These are phyloP conservation scores for Arrhamphus sclerolepis DNA, from an alignment of 2,797 vertebrate genomes.

Conservation along the genomic window DNA sequence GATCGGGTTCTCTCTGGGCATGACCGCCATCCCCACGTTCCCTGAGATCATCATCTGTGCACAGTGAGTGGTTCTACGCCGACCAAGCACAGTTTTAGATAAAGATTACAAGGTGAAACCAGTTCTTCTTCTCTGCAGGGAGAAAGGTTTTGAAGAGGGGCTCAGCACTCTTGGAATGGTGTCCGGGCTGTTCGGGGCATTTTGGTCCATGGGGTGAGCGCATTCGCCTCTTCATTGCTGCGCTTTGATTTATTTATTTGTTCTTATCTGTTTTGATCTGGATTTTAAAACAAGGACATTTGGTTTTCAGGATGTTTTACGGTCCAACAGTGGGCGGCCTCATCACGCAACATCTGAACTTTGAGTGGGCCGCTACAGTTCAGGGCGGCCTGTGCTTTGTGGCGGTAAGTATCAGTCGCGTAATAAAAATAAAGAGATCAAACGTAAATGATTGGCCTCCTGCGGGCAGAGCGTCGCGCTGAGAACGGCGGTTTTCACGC, in stretches of 20 bases:
- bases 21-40: slow-evolving; percentile 88
- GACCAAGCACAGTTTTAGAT: not conserved
- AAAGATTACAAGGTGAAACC: not conserved
- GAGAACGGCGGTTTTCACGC: too few relatives aligned
- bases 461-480: too few relatives aligned
- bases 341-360: slow-evolving; percentile 77
- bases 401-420: slow-evolving; percentile 66
- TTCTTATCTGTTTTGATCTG: not conserved
- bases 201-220: slow-evolving; percentile 88
- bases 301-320: slow-evolving; percentile 78
- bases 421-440: too few relatives aligned
- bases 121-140: slow-evolving; percentile 71
- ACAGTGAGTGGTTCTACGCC: slow-evolving; percentile 84
- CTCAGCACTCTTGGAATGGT: slow-evolving; percentile 92
- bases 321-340: slow-evolving; percentile 79
- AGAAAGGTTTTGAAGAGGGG: slow-evolving; percentile 90
- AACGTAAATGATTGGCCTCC: too few relatives aligned
- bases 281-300: not conserved
- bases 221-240: not conserved
- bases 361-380: slow-evolving; percentile 78
- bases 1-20: slow-evolving; percentile 88
- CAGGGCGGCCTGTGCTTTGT: slow-evolving; percentile 73
- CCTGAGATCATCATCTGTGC: slow-evolving; percentile 90
- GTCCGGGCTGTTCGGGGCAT: slow-evolving; percentile 88
- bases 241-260: not conserved